Base-by-base conservation (phyloP, 2,888 invertebrate species). In the Protonemura montana region DNA sequence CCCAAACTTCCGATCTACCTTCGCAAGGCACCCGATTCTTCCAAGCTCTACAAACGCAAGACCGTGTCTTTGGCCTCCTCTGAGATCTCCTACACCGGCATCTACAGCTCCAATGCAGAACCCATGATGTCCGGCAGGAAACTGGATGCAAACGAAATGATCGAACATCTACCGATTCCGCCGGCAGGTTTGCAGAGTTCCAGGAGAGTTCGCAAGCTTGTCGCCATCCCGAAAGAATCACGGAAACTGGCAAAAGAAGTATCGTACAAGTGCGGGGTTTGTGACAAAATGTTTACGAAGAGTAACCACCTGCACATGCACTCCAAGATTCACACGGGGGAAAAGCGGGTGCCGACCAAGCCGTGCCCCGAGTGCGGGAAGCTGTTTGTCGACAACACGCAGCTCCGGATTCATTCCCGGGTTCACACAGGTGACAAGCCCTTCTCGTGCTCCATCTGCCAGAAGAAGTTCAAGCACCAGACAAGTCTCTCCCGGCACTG, bases 401-500 rank as follows among this genome's bases (percentile, higher is more conserved):
- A 78, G 78, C 28, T 78, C 0, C 26, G 28, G 5, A 26, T 78
- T 3, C 78, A 78, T 13, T 78, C 78, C 6, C 78, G 78, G 26
- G 78, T 78, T 2, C 78, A 78, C 26, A 27, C 78, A 25, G 78
- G 78, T 27, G 28, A 27, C 25, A 26, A 25, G 28, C 78, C 78
- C 6, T 78, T 6, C 78, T 5, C 10, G 26, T 78, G 78, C 26
- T 3, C 28, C 10, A 10, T 25, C 5, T 78, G 78, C 78, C 7
- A 10, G 16, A 78, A 78, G 28, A 25, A 16, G 28, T 78, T 78
- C 78, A 78, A 78, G 28, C 78, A 78, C 26, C 16, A 5, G 28
- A 78, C 78, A 26, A 78, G 78, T 28, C 78, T 78, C 16, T 10
- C 78, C 25, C 78, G 78, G 5, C 78, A 78, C 26, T 78, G 26